phyloP scores from a whole-genome alignment of 2,888 invertebrate species.

The Trypoxylon attenuatum region DNA sequence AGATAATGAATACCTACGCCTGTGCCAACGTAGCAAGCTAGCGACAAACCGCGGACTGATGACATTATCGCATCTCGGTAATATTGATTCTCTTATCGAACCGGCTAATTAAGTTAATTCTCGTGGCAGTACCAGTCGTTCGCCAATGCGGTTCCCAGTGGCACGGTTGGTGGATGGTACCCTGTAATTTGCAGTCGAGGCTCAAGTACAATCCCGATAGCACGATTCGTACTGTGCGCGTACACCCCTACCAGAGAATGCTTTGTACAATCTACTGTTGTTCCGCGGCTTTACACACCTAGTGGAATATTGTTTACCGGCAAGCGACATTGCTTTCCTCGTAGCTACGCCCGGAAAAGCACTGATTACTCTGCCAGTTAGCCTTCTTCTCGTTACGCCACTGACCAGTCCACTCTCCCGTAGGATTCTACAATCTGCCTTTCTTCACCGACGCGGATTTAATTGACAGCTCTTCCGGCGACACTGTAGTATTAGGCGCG shows the following conservation, averaged over 20 bases:
- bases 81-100: conserved; percentile 6
- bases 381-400: too few species aligned
- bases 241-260: conserved; percentile 16
- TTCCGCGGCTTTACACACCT: background rate
- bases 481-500: too few species aligned
- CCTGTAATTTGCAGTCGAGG: conserved; percentile 33
- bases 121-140: background rate
- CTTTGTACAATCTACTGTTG: conserved; percentile 28
- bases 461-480: too few species aligned
- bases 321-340: background rate
- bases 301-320: background rate
- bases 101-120: conserved; percentile 25
- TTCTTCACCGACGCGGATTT: too few species aligned
- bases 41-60: too few species aligned
- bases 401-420: too few species aligned
- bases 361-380: too few species aligned
- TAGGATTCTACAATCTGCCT: too few species aligned
- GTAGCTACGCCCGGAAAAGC: too few species aligned
- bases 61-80: too few species aligned
- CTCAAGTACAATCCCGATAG: conserved; percentile 25
- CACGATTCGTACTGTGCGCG: background rate
- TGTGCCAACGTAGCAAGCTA: too few species aligned
- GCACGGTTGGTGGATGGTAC: conserved; percentile 16
- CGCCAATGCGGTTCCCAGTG: conserved; percentile 17
- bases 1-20: too few species aligned